Conservation (phyloP, 2,797 vertebrate genomes). For the Falco naumanni region DNA sequence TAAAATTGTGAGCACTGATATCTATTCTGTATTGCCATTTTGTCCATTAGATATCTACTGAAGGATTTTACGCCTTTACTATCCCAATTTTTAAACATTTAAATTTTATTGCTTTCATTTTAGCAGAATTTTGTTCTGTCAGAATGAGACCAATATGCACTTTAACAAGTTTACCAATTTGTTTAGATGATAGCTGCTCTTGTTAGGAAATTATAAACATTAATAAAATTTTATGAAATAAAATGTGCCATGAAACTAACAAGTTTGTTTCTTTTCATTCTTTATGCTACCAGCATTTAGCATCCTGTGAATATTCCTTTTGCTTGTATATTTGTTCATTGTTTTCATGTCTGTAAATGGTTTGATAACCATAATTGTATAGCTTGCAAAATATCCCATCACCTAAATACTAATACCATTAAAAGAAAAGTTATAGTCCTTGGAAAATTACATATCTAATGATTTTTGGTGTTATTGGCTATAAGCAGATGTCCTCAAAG, state of each 20-base stretch:
- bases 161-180: slow-evolving; percentile 16
- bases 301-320: not conserved
- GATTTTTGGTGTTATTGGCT: not conserved
- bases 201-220: slow-evolving; percentile 8
- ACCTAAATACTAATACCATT: not conserved
- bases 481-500: not conserved
- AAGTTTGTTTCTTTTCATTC: not conserved
- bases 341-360: not conserved
- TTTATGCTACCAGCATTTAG: not conserved
- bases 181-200: not conserved
- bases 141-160: not conserved
- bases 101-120: slow-evolving; percentile 50
- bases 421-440: not conserved
- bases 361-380: not conserved
- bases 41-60: not conserved
- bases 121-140: not conserved
- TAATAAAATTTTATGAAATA: slow-evolving; percentile 29
- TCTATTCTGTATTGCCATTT: not conserved
- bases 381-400: not conserved
- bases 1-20: not conserved
- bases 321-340: not conserved
- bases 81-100: not conserved
- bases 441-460: not conserved
- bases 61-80: not conserved
- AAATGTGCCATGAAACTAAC: not conserved